Conservation (phyloP, 2,113 vertebrate species). For the Scopus umbretta region DNA sequence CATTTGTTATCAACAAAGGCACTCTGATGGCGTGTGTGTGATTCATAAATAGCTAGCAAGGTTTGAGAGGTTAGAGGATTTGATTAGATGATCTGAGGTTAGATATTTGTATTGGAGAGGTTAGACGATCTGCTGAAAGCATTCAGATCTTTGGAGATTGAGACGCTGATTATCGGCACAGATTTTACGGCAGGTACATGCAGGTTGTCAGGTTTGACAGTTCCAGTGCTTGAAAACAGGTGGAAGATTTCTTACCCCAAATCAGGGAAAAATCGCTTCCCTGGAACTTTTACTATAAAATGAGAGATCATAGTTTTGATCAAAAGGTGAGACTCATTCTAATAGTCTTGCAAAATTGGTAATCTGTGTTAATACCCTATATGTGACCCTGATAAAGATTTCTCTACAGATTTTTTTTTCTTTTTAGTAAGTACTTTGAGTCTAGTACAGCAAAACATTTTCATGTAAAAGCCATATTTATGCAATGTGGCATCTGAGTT, state of each 20-base stretch:
- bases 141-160: background rate
- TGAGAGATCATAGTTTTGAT: background rate
- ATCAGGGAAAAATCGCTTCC: background rate
- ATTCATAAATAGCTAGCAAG: background rate
- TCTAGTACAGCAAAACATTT: background rate
- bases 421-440: background rate
- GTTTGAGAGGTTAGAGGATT: slow-evolving; percentile 2
- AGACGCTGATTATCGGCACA: background rate
- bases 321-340: background rate
- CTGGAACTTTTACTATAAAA: background rate
- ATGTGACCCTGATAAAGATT: background rate
- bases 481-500: background rate
- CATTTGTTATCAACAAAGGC: background rate
- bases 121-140: slow-evolving; percentile 1
- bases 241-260: background rate
- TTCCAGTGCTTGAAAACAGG: background rate
- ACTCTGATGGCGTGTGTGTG: background rate
- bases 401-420: background rate
- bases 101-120: background rate
- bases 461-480: background rate
- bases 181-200: background rate
- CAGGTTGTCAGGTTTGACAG: background rate
- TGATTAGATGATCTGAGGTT: slow-evolving; percentile 3
- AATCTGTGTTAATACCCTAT: background rate
- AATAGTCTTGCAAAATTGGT: background rate